Conservation (phyloP, 2,888 invertebrate species). For the Notodonta ziczac region DNA sequence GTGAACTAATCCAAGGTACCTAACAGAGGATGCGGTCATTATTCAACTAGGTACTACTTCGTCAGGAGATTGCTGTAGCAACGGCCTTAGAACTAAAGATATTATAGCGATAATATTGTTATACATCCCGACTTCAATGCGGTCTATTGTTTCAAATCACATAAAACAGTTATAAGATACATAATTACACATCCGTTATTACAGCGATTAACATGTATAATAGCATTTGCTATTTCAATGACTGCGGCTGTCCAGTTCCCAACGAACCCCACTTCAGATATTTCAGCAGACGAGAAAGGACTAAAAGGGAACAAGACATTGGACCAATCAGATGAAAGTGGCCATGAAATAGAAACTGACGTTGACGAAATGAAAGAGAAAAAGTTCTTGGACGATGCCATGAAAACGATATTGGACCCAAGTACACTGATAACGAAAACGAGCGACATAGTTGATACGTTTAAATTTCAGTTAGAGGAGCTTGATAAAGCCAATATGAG, state of each 20-base stretch:
- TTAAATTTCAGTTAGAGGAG: conserved; percentile 63
- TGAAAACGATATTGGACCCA: conserved; percentile 71
- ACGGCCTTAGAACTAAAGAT: conserved; percentile 12
- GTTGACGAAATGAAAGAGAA: conserved; percentile 69
- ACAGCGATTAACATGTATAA: conserved; percentile 57
- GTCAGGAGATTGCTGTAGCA: conserved; percentile 49
- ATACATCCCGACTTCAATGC: conserved; percentile 20
- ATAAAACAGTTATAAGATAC: conserved; percentile 17
- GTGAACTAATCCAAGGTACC: conserved; percentile 23
- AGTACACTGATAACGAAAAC: conserved; percentile 54
- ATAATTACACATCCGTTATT: conserved; percentile 34
- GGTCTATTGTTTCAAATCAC: conserved; percentile 21
- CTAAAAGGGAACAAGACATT: conserved; percentile 61
- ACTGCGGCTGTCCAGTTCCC: conserved; percentile 60
- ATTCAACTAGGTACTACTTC: conserved; percentile 56
- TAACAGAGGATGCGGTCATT: conserved; percentile 66
- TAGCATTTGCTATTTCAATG: conserved; percentile 44
- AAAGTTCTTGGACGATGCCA: conserved; percentile 71
- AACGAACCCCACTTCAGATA: conserved; percentile 70
- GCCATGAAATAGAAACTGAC: conserved; percentile 70
- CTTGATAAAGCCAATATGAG: conserved; percentile 63
- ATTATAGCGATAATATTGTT: conserved; percentile 12
- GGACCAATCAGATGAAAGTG: conserved; percentile 70
- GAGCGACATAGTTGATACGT: conserved; percentile 58
- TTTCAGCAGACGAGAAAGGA: conserved; percentile 70